Percentiles rank a stretch among this genome's conserved stretches.
Evolutionary conservation across 2,113 vertebrate species (phyloP).

Genomic region (Octodon degus): DNA sequence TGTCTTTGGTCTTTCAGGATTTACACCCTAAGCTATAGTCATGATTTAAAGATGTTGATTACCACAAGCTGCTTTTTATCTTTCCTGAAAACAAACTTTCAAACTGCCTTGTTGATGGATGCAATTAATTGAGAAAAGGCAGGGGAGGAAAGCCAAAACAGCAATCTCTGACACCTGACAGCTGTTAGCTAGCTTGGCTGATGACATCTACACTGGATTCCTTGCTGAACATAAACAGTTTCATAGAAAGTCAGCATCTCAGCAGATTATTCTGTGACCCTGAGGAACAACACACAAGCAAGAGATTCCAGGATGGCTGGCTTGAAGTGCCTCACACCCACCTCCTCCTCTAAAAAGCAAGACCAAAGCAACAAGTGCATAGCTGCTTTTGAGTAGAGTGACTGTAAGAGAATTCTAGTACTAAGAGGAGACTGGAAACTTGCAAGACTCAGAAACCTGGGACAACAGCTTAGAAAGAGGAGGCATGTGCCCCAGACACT

Average conservation of each 20-base stretch:
- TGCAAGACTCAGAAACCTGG: neutral
- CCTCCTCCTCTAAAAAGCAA: neutral
- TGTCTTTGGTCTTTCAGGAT: neutral
- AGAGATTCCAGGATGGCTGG: neutral
- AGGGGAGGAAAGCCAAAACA: neutral
- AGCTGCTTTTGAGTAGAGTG: neutral
- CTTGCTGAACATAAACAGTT: constrained; percentile 42
- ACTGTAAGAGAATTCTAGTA: neutral
- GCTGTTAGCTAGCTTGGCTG: neutral
- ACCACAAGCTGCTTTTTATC: constrained; percentile 13
- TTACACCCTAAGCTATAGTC: constrained; percentile 45
- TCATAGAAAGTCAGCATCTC: neutral
- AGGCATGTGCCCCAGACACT: neutral
- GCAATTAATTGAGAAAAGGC: neutral
- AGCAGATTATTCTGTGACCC: neutral
- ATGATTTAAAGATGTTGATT: neutral
- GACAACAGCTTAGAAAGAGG: neutral
- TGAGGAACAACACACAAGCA: neutral
- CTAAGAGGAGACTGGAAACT: neutral
- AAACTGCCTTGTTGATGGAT: neutral
- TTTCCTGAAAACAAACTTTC: constrained; percentile 21
- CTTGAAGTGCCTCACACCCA: neutral
- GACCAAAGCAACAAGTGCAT: neutral
- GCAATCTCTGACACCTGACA: neutral
- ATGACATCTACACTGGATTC: neutral